Conservation (phyloP, 2,797 vertebrate species). For the Rhincodon typus region DNA sequence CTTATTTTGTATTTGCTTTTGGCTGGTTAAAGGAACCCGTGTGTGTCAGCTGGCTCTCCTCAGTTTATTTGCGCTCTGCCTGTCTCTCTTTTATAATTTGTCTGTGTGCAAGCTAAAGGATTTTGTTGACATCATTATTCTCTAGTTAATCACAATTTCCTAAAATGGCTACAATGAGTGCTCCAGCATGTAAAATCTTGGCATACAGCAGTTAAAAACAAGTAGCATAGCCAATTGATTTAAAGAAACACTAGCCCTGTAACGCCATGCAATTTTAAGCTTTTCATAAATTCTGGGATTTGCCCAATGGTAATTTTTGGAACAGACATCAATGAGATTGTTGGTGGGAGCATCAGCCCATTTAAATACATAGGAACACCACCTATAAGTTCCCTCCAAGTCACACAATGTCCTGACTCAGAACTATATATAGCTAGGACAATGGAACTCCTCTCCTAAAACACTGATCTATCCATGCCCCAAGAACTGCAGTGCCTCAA, state of each 20-base stretch:
- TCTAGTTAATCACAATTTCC: slow-evolving; percentile 16
- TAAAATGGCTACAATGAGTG: slow-evolving; percentile 2
- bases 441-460: too few relatives aligned
- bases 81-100: background rate
- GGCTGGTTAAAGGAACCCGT: background rate
- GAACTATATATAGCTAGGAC: too few relatives aligned
- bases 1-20: slow-evolving; percentile 5
- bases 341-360: background rate
- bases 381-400: too few relatives aligned
- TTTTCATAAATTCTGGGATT: background rate
- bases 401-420: too few relatives aligned
- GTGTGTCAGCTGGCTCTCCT: background rate
- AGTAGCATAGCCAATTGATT: slow-evolving; percentile 10
- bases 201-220: background rate
- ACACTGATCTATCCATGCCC: too few relatives aligned
- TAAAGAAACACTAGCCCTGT: background rate
- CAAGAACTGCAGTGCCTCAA: too few relatives aligned
- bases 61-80: background rate
- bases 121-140: slow-evolving; percentile 15
- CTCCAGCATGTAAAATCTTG: background rate
- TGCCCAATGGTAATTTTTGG: background rate
- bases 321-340: background rate
- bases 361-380: background rate
- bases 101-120: background rate
- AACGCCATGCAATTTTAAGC: background rate